Percentiles rank a stretch among this genome's conserved stretches.
phyloP scores from a whole-genome alignment of 2,888 invertebrate genomes.

The Caenorhabditis sp. region DNA sequence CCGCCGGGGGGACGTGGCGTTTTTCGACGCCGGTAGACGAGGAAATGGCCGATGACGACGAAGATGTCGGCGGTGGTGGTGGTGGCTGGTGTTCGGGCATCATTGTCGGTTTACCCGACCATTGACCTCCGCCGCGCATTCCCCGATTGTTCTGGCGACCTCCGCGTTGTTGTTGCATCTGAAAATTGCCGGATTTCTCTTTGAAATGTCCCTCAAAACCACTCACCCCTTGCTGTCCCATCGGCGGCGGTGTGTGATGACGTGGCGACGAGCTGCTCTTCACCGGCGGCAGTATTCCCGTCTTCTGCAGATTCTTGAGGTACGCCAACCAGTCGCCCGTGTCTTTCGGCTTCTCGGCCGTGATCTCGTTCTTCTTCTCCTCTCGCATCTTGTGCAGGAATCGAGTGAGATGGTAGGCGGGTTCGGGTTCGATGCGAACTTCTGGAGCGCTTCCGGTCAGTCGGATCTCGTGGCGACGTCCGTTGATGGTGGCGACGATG shows the following conservation, averaged over 20 bases:
- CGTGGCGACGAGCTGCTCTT: slow-evolving; percentile 8
- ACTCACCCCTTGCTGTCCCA: neutral
- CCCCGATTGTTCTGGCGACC: slow-evolving; percentile 30
- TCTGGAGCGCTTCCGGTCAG: slow-evolving; percentile 94
- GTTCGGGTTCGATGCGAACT: slow-evolving; percentile 91
- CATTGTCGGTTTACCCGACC: slow-evolving; percentile 4
- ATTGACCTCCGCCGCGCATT: neutral
- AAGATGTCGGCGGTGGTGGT: slow-evolving; percentile 10
- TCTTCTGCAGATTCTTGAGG: slow-evolving; percentile 46
- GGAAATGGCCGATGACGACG: neutral
- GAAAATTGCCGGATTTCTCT: slow-evolving; percentile 25
- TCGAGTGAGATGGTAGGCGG: slow-evolving; percentile 88
- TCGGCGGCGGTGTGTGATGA: slow-evolving; percentile 15
- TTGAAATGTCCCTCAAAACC: neutral
- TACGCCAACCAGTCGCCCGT: slow-evolving; percentile 47
- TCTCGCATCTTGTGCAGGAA: slow-evolving; percentile 66
- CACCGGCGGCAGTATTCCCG: slow-evolving; percentile 27
- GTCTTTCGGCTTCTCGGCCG: slow-evolving; percentile 41
- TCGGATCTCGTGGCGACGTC: slow-evolving; percentile 89
- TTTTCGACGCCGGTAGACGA: slow-evolving; percentile 40
- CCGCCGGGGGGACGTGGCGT: slow-evolving; percentile 84
- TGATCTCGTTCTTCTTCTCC: slow-evolving; percentile 59
- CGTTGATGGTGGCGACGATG: slow-evolving; percentile 90
- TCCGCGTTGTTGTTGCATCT: slow-evolving; percentile 50
- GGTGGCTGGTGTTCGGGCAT: neutral